Evolutionary conservation across 23 tunicate genomes (phyloP).

Genomic region (Corella eumyota): DNA sequence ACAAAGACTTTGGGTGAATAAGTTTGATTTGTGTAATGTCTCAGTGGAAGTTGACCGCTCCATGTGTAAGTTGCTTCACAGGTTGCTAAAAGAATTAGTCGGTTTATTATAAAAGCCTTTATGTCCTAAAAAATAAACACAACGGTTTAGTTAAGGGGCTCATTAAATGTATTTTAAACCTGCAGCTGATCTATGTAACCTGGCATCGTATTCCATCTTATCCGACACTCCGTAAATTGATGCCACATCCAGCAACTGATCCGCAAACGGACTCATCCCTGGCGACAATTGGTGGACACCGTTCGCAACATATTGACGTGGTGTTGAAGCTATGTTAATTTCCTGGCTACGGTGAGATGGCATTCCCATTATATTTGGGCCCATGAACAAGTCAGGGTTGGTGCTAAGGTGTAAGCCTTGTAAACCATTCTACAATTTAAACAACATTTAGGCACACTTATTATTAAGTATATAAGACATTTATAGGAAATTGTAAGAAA

Average conservation of each 20-base stretch:
- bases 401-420: constrained; percentile 60
- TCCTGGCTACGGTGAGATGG: constrained; percentile 9
- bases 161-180: too few species aligned
- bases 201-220: constrained; percentile 88
- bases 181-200: constrained; percentile 85
- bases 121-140: too few species aligned
- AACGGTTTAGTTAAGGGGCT: too few species aligned
- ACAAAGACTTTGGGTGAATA: constrained; percentile 89
- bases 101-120: not conserved
- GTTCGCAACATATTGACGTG: constrained; percentile 12
- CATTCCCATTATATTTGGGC: constrained; percentile 18
- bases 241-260: constrained; percentile 80
- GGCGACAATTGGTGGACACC: constrained; percentile 11
- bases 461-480: too few species aligned
- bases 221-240: constrained; percentile 82
- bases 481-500: too few species aligned
- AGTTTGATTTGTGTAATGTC: constrained; percentile 73
- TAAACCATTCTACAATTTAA: constrained; percentile 35
- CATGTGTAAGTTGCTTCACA: constrained; percentile 83
- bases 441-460: too few species aligned
- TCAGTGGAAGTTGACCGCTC: constrained; percentile 84
- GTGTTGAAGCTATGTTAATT: constrained; percentile 31
- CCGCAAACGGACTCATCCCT: constrained; percentile 29
- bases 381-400: constrained; percentile 17
- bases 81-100: constrained; percentile 27